Evolutionary conservation across 2,113 vertebrate species (phyloP).

Genomic region (Pteruthius melanotis): DNA sequence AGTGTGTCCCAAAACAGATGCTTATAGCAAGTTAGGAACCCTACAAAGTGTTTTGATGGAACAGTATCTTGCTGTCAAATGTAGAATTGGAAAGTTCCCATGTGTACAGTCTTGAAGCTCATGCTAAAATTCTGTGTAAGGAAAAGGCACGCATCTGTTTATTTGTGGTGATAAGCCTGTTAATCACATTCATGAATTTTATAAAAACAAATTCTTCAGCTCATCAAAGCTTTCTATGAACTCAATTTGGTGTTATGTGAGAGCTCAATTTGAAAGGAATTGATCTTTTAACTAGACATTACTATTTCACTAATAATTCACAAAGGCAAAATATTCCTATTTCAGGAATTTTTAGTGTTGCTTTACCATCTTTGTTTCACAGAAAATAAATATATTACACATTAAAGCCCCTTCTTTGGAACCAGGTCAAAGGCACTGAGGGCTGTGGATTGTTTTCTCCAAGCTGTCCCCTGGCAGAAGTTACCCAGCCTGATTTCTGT

Average conservation of each 20-base stretch:
- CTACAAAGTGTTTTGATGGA: background rate
- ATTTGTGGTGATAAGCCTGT: conserved; percentile 12
- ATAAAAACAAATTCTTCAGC: conserved; percentile 53
- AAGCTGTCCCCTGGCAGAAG: background rate
- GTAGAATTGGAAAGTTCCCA: conserved; percentile 10
- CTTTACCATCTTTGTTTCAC: background rate
- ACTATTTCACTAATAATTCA: conserved; percentile 27
- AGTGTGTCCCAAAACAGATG: conserved; percentile 8
- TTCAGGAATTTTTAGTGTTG: background rate
- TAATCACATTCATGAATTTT: conserved; percentile 54
- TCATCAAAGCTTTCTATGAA: conserved; percentile 58
- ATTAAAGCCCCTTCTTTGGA: background rate
- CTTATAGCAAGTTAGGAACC: background rate
- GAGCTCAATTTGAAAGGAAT: conserved; percentile 42
- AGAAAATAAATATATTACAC: background rate
- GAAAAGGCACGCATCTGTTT: conserved; percentile 20
- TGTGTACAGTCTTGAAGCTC: background rate
- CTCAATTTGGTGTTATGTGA: background rate
- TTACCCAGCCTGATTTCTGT: background rate
- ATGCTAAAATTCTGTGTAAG: background rate
- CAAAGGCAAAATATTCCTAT: conserved; percentile 33
- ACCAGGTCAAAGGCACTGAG: background rate
- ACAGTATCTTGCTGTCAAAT: background rate
- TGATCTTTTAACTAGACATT: conserved; percentile 27
- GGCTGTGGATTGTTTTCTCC: background rate